Base-by-base conservation (phyloP, 2,113 vertebrate species). In the Thamnophis sirtalis region DNA sequence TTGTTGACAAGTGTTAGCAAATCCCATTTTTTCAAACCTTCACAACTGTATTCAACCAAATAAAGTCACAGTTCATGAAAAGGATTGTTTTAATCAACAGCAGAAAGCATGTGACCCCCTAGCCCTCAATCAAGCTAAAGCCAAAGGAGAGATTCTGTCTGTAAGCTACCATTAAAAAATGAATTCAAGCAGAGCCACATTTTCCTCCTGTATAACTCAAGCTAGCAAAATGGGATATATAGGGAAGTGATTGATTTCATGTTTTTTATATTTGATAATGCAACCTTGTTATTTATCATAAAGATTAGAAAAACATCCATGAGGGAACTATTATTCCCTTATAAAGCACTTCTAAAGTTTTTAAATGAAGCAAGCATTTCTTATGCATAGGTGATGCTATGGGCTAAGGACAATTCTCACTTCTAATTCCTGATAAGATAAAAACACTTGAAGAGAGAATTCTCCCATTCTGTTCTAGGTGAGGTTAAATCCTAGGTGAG, bases 371-470 rank as follows among this genome's bases (percentile, higher is more conserved):
- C 86, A 84, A 26, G 58, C 56, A 58, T 50, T 90, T 84, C 91
- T 26, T 86, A 22, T 80, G 87, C 15, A 38, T 58, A 33, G 17
- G 6, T 84, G 84, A 88, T 53, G 85, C 84, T 95, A 58, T 95
- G 94, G 95, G 54, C 93, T 93, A 91, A 53, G 91, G 22, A 87
- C 92, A 93, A 92, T 88, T 91, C 89, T 92, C 88, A 93, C 90
- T 93, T 95, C 95, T 92, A 90, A 91, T 87, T 73, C 84, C 84
- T 91, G 91, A 91, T 93, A 94, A 95, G 93, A 94, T 89, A 93
- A 93, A 93, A 93, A 54, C 8, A 50, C 9, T 93, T 92, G 93
- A 91, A 89, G 93, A 92, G 80, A 58, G 53, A 28, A 33, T 38
- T 87, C 63, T 68, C 87, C 53, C n/a, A 68, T 68, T 68, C 11